Conservation (phyloP, 1,140 invertebrate genomes). For the Drosophila repleta region DNA sequence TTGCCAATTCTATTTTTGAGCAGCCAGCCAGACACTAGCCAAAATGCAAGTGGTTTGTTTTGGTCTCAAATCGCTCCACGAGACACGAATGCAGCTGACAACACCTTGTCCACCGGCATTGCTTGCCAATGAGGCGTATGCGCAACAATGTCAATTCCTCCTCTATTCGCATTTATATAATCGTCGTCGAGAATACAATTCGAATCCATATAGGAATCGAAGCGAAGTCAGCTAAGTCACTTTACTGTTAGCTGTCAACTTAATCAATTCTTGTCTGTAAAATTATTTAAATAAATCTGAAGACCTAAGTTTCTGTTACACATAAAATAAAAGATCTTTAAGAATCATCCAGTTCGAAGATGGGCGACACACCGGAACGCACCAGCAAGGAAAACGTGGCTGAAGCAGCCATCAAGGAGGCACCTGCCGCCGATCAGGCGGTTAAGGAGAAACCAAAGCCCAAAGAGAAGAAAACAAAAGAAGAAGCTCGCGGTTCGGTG, state of each 20-base stretch:
- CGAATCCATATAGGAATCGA: no score
- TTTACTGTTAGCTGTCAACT: background rate
- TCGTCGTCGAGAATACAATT: no score
- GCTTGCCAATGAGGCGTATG: constrained; percentile 61
- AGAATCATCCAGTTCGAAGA: background rate
- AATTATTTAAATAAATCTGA: constrained; percentile 7
- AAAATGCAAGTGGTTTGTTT: constrained; percentile 68
- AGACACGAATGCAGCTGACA: constrained; percentile 11
- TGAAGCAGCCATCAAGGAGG: constrained; percentile 11
- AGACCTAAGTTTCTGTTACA: background rate
- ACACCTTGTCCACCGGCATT: constrained; percentile 52
- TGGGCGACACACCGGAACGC: constrained; percentile 33
- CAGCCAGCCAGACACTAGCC: constrained; percentile 39
- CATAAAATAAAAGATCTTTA: background rate
- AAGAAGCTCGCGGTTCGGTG: background rate
- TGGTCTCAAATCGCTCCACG: constrained; percentile 24
- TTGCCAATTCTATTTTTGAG: constrained; percentile 76
- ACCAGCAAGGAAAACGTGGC: constrained; percentile 13
- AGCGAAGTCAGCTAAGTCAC: background rate
- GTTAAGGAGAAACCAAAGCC: constrained; percentile 31
- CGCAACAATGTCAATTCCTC: constrained; percentile 39
- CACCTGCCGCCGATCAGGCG: background rate
- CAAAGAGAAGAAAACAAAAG: constrained; percentile 2
- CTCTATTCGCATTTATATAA: background rate
- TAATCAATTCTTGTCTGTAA: background rate